phyloP scores from a whole-genome alignment of 2,797 vertebrate genomes.

The Neosalanx taihuensis region DNA sequence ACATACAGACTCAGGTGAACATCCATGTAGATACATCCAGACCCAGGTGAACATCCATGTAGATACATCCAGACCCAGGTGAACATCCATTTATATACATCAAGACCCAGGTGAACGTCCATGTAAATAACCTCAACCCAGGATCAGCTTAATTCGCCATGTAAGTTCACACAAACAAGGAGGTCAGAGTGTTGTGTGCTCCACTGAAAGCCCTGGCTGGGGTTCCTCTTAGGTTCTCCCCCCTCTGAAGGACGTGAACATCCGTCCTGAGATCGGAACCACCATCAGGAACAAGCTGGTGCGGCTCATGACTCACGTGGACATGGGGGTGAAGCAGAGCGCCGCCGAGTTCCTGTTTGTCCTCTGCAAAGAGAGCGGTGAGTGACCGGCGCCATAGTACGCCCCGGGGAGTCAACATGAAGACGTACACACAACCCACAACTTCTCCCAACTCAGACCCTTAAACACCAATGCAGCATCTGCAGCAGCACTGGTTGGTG shows the following conservation, averaged over 20 bases:
- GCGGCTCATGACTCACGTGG: slow-evolving; percentile 97
- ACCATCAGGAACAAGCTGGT: slow-evolving; percentile 95
- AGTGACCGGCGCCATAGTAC: slow-evolving; percentile 26
- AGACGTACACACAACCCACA: neutral
- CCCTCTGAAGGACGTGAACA: slow-evolving; percentile 91
- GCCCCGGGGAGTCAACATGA: no score
- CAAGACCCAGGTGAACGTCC: no score
- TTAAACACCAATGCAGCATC: no score
- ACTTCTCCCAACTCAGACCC: neutral
- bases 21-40: no score
- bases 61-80: no score
- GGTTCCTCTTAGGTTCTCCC: slow-evolving; percentile 85
- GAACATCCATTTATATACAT: no score
- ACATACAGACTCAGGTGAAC: no score
- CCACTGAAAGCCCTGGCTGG: neutral
- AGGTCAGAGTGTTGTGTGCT: neutral
- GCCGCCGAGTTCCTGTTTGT: slow-evolving; percentile 98
- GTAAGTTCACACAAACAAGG: no score
- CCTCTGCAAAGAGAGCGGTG: slow-evolving; percentile 97
- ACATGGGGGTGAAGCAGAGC: slow-evolving; percentile 95
- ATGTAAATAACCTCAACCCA: no score
- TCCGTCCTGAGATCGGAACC: slow-evolving; percentile 91
- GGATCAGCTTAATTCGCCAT: no score
- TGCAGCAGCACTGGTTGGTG: neutral
- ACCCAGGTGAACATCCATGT: no score